Conservation (phyloP, 2,797 vertebrate genomes). For the Bradypus variegatus region DNA sequence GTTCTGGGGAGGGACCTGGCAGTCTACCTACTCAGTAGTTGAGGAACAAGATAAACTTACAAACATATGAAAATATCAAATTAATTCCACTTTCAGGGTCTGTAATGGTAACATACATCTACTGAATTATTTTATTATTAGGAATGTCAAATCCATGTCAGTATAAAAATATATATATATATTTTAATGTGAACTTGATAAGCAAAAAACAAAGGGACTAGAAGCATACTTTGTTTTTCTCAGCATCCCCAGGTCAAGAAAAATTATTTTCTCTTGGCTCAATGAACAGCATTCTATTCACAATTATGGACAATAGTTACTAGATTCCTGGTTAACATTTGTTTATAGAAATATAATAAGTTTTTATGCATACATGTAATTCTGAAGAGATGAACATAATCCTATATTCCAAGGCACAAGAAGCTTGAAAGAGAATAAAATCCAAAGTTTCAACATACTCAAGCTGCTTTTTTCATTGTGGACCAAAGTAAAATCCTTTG, state of each 20-base stretch:
- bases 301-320: neutral
- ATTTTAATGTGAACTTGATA: neutral
- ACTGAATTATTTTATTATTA: neutral
- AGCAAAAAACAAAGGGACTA: neutral
- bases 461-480: neutral
- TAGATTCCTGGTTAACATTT: neutral
- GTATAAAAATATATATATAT: neutral
- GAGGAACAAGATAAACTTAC: neutral
- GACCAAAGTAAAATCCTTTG: neutral
- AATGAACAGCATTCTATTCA: constrained; percentile 35
- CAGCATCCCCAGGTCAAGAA: neutral
- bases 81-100: neutral
- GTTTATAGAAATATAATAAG: constrained; percentile 17
- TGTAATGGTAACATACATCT: neutral
- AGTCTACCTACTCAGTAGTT: neutral
- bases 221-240: neutral
- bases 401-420: constrained; percentile 9
- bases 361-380: constrained; percentile 13
- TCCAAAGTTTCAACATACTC: neutral
- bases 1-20: neutral
- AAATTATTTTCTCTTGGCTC: constrained; percentile 48
- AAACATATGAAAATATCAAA: neutral
- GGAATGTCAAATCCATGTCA: neutral
- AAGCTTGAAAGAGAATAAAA: neutral
- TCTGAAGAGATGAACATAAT: constrained; percentile 8